Evolutionary conservation across 2,113 vertebrate genomes (phyloP).

Genomic region (Fregetta grallaria): DNA sequence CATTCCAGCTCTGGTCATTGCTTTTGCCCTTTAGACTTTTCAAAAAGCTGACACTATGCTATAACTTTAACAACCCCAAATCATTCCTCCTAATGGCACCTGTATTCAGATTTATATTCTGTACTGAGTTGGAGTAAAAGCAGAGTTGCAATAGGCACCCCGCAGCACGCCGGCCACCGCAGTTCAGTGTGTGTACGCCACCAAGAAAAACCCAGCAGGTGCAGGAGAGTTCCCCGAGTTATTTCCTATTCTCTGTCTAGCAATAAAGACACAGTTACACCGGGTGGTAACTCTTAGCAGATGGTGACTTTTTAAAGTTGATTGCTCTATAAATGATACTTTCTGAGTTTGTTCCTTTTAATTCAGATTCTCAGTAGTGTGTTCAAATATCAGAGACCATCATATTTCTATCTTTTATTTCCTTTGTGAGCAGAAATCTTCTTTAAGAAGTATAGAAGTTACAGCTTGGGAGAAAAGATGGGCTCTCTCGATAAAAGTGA

Average conservation of each 20-base stretch:
- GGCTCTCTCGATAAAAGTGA: not conserved
- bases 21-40: not conserved
- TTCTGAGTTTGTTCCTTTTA: constrained; percentile 41
- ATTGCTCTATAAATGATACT: constrained; percentile 23
- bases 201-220: constrained; percentile 15
- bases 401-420: constrained; percentile 45
- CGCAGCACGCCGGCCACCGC: accelerated
- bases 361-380: constrained; percentile 1
- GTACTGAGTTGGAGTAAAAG: not conserved
- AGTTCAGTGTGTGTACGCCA: accelerated
- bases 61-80: not conserved
- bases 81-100: not conserved
- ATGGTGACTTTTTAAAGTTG: constrained; percentile 49
- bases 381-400: constrained; percentile 39
- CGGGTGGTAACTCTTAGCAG: constrained; percentile 33
- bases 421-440: constrained; percentile 46
- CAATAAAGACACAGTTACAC: constrained; percentile 12
- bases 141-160: not conserved
- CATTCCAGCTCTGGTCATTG: not conserved
- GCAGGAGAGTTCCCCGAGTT: not conserved
- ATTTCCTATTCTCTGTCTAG: constrained; percentile 1
- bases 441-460: constrained; percentile 20
- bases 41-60: not conserved
- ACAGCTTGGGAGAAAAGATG: constrained; percentile 4
- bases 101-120: not conserved